Conservation (phyloP, 2,888 invertebrate genomes). For the Bombylius discolor region DNA sequence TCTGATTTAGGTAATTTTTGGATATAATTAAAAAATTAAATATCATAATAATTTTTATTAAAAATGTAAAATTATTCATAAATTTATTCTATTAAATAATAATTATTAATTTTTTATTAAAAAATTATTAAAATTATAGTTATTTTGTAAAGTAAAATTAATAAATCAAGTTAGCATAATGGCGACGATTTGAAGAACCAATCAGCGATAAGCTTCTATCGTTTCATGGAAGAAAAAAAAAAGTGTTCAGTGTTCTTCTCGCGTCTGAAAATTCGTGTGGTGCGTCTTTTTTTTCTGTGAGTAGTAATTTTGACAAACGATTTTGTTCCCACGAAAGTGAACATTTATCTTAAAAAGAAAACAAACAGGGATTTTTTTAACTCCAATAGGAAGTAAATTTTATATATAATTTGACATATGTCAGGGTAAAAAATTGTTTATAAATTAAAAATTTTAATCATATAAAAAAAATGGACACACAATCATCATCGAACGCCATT, state of each 20-base stretch:
- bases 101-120: not conserved
- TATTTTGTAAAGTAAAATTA: not conserved
- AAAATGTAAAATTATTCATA: not conserved
- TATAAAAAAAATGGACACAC: not conserved
- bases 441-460: not conserved
- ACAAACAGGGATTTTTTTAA: not conserved
- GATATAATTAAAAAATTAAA: not conserved
- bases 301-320: not conserved
- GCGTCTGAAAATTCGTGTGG: not conserved
- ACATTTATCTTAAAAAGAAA: not conserved
- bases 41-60: not conserved
- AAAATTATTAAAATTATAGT: not conserved
- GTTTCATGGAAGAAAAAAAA: conserved; percentile 17
- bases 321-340: not conserved
- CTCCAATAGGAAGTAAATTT: no score
- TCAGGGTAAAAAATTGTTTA: not conserved
- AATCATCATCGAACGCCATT: not conserved
- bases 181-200: conserved; percentile 56
- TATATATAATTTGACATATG: no score
- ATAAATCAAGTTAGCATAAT: conserved; percentile 31
- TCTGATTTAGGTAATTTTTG: conserved; percentile 1
- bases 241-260: not conserved
- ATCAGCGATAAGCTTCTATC: conserved; percentile 53
- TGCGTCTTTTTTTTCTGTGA: not conserved
- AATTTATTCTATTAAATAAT: not conserved